phyloP scores from a whole-genome alignment of 2,113 vertebrate species.

The Arenaria interpres region DNA sequence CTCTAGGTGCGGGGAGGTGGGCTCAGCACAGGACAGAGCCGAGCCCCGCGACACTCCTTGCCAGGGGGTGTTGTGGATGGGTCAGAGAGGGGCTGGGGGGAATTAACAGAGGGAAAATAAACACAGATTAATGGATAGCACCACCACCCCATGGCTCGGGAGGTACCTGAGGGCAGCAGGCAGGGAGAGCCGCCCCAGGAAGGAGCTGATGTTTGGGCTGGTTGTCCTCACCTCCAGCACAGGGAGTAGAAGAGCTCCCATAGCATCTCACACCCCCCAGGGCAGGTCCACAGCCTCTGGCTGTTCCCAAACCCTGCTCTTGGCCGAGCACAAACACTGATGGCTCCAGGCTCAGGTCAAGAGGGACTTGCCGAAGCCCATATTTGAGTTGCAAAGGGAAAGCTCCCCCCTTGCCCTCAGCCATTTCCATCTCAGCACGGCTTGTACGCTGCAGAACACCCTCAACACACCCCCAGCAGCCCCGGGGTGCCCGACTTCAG shows the following conservation, averaged over 20 bases:
- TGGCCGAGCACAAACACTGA: background rate
- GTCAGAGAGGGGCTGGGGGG: background rate
- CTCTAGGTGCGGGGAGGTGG: background rate
- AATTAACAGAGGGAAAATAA: background rate
- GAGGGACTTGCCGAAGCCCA: background rate
- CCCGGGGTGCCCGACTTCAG: conserved; percentile 32
- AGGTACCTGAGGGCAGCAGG: rapidly evolving
- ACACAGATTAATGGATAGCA: background rate
- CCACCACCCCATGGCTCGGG: background rate
- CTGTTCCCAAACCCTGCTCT: background rate
- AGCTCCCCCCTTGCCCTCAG: background rate
- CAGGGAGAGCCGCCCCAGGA: background rate
- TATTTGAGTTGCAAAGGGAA: rapidly evolving
- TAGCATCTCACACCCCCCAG: background rate
- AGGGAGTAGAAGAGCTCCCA: background rate
- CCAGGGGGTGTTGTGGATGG: background rate
- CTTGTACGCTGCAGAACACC: background rate
- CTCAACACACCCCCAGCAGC: background rate
- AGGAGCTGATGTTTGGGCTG: background rate
- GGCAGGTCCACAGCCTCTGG: background rate
- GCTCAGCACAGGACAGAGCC: background rate
- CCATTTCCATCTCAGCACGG: background rate
- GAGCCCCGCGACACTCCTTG: background rate
- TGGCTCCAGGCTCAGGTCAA: background rate
- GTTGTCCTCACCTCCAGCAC: background rate